Conservation (phyloP, 2,797 vertebrate genomes). For the Trachops cirrhosus region DNA sequence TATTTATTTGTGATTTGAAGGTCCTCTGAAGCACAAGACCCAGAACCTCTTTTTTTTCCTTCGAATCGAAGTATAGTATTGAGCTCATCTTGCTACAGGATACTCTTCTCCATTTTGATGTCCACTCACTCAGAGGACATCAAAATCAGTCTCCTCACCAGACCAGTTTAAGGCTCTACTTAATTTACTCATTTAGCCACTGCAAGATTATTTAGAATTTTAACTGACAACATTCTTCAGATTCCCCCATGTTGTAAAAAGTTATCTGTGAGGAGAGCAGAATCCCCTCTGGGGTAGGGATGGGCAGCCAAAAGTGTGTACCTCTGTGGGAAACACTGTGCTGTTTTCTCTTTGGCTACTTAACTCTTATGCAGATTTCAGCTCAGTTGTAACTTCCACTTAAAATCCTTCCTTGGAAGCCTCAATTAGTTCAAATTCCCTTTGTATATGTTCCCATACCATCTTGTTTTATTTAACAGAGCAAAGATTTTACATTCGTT, state of each 20-base stretch:
- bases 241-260: neutral
- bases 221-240: slow-evolving; percentile 34
- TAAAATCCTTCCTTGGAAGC: neutral
- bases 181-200: neutral
- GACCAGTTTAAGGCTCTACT: neutral
- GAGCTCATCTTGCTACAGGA: neutral
- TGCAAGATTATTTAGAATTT: neutral
- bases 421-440: neutral
- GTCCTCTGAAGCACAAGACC: neutral
- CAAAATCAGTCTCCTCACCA: neutral
- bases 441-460: neutral
- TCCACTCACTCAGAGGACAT: neutral
- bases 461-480: slow-evolving; percentile 1
- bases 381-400: neutral
- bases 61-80: neutral
- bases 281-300: neutral
- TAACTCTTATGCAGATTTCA: neutral
- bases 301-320: neutral
- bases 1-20: neutral
- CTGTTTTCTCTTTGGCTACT: neutral
- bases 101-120: neutral
- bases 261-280: neutral
- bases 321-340: neutral
- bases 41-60: neutral
- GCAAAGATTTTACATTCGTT: neutral